Evolutionary conservation across 2,888 invertebrate species (phyloP).

Genomic region (Autographa gamma): DNA sequence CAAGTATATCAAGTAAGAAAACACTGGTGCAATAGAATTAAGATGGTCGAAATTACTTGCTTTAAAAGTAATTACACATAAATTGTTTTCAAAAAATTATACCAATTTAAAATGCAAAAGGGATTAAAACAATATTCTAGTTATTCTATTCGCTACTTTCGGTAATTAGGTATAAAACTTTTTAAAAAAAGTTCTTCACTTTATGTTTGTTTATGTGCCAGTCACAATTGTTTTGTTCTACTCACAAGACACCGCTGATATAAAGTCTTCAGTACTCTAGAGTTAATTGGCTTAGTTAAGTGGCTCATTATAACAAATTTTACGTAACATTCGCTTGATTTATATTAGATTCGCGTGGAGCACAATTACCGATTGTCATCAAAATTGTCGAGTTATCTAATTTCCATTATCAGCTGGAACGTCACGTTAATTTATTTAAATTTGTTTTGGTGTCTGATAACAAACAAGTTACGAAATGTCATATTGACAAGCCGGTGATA

Average conservation of each 20-base stretch:
- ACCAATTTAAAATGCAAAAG: no score
- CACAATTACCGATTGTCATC: slow-evolving; percentile 21
- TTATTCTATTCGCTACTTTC: no score
- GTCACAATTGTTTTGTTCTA: slow-evolving; percentile 33
- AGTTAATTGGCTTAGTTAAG: slow-evolving; percentile 37
- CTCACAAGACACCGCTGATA: slow-evolving; percentile 55
- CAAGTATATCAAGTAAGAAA: no score
- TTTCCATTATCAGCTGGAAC: slow-evolving; percentile 27
- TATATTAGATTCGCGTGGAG: neutral
- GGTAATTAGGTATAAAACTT: neutral
- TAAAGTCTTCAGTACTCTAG: slow-evolving; percentile 29
- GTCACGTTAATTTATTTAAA: slow-evolving; percentile 15
- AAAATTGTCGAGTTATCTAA: slow-evolving; percentile 30
- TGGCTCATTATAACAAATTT: slow-evolving; percentile 39
- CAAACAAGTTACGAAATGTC: neutral
- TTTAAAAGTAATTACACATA: no score
- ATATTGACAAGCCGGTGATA: neutral
- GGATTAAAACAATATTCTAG: no score
- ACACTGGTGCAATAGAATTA: no score
- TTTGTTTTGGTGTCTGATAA: slow-evolving; percentile 34
- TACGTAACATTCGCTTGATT: slow-evolving; percentile 25
- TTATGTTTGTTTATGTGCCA: neutral
- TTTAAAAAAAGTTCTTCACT: slow-evolving; percentile 3
- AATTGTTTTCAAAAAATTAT: no score
- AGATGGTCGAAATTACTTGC: no score